A percentile compares a stretch with the other conserved stretches of the same genome.
phyloP scores from a whole-genome alignment of 1,140 invertebrate species.

The Gonatopus flavifemur region DNA sequence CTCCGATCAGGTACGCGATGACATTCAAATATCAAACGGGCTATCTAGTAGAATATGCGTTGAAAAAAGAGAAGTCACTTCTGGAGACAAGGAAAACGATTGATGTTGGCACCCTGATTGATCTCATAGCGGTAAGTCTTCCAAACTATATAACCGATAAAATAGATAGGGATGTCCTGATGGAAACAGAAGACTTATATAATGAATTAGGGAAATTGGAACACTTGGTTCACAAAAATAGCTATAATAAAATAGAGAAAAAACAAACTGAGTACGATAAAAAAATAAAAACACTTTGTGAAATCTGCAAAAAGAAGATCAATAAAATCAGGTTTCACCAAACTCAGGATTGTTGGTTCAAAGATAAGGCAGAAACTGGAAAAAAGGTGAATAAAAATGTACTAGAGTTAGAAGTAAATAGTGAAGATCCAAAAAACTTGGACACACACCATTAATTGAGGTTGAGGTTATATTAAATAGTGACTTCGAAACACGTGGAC shows the following conservation, averaged over 20 bases:
- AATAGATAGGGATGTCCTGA: conserved; percentile 2
- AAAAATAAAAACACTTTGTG: conserved; percentile 3
- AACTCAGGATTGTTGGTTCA: conserved; percentile 8
- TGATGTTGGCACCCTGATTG: conserved; percentile 4
- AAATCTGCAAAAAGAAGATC: conserved; percentile 9
- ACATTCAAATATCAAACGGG: conserved; percentile 11
- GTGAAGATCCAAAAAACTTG: conserved; percentile 18
- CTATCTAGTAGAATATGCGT: conserved; percentile 11
- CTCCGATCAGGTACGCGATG: no score
- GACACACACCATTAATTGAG: conserved; percentile 16
- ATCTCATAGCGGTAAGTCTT: conserved; percentile 5
- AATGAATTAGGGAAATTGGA: no score
- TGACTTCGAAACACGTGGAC: conserved; percentile 2
- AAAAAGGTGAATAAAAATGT: conserved; percentile 6
- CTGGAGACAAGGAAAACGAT: conserved; percentile 15
- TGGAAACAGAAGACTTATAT: conserved; percentile 9
- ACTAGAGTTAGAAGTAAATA: conserved; percentile 4
- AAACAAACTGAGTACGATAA: conserved; percentile 4
- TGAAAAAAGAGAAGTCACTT: conserved; percentile 16
- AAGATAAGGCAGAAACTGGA: not conserved
- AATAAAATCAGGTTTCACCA: not conserved
- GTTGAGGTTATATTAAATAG: conserved; percentile 9
- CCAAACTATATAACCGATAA: not conserved
- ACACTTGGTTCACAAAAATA: no score
- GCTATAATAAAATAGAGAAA: conserved; percentile 9